phyloP scores from a whole-genome alignment of 2,113 vertebrate genomes.

The Atlantisia rogersi region DNA sequence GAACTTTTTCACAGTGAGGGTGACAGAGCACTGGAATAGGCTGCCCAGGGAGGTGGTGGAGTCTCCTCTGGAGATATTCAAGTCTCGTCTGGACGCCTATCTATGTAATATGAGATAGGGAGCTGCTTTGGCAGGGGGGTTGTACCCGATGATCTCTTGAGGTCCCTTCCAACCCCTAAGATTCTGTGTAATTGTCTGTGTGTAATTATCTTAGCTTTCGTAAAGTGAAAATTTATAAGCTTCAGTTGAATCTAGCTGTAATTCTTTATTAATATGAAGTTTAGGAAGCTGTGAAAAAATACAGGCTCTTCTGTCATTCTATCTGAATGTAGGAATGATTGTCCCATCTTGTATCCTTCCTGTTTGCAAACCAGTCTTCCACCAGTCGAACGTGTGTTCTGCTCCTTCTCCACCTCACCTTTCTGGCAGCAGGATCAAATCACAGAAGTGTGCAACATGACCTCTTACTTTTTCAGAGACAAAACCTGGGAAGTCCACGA shows the following conservation, averaged over 20 bases:
- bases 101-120: too few species aligned
- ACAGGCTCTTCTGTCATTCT: background rate
- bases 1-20: too few species aligned
- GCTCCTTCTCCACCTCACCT: background rate
- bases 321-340: background rate
- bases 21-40: too few species aligned
- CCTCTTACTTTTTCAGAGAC: conserved; percentile 79
- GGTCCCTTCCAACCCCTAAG: too few species aligned
- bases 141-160: too few species aligned
- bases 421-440: background rate
- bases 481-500: conserved; percentile 95
- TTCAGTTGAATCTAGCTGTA: background rate
- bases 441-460: background rate
- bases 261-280: background rate
- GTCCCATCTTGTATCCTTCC: background rate
- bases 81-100: too few species aligned
- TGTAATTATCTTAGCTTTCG: background rate
- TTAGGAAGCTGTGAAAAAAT: background rate
- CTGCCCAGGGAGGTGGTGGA: too few species aligned
- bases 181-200: too few species aligned
- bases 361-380: background rate
- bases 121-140: too few species aligned
- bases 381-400: background rate
- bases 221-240: too few species aligned
- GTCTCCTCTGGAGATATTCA: too few species aligned